Percentiles rank a stretch among this genome's conserved stretches.
Evolutionary conservation across 1,140 invertebrate species (phyloP).

Genomic region (Trinorchestia longiramus): DNA sequence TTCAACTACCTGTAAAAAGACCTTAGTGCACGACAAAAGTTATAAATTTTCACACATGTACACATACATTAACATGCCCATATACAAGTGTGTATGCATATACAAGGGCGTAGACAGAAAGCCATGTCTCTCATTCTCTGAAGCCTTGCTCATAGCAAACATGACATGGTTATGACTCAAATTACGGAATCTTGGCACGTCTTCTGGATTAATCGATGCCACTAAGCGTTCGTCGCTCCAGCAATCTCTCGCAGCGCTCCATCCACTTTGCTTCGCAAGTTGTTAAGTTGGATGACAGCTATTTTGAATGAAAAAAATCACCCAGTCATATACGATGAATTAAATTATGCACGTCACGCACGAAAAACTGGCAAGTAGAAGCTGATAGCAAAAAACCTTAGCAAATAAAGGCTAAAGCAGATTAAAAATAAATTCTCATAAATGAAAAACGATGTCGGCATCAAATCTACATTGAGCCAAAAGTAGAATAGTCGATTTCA

Average conservation of each 20-base stretch:
- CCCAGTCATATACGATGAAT: not conserved
- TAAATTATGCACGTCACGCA: not conserved
- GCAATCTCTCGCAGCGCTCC: not conserved
- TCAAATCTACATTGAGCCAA: not conserved
- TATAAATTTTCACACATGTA: not conserved
- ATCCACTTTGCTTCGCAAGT: not conserved
- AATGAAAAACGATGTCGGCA: not conserved
- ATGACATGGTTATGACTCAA: not conserved
- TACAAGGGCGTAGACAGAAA: not conserved
- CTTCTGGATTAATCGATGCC: not conserved
- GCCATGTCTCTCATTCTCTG: not conserved
- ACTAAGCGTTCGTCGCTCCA: not conserved
- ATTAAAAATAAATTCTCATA: no score
- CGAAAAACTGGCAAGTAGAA: not conserved
- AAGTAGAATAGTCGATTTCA: not conserved
- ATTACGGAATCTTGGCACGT: not conserved
- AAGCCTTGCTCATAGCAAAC: not conserved
- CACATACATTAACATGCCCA: not conserved
- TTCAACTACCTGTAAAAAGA: no score
- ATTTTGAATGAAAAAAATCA: not conserved
- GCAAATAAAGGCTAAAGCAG: not conserved
- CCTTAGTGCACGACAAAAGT: no score
- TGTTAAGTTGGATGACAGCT: not conserved
- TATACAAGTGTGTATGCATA: not conserved
- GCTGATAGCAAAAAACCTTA: not conserved